Conservation (phyloP, 2,113 vertebrate species). For the Miniopterus natalensis region DNA sequence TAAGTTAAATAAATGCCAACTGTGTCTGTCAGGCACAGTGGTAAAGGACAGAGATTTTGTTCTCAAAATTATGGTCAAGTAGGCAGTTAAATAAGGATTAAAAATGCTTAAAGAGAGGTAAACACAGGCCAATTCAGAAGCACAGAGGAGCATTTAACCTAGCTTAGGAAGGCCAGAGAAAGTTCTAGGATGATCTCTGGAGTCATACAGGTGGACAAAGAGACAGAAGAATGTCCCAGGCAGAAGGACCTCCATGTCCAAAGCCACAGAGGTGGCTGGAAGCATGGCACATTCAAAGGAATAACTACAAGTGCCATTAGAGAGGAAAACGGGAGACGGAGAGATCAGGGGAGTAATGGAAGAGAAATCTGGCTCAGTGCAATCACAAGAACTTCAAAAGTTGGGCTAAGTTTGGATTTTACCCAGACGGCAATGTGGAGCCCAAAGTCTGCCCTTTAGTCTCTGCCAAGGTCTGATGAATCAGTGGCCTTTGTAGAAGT, state of each 20-base stretch:
- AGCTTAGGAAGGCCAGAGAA: background rate
- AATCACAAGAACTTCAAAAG: background rate
- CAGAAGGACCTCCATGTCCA: background rate
- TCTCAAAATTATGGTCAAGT: constrained; percentile 26
- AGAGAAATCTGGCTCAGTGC: background rate
- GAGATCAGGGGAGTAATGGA: background rate
- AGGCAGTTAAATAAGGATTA: background rate
- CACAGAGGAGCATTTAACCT: background rate
- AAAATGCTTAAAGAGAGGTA: background rate
- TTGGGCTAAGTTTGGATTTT: background rate
- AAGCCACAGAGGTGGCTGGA: background rate
- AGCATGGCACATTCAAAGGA: background rate
- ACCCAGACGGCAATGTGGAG: background rate
- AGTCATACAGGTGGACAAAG: background rate
- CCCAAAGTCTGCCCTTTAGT: constrained; percentile 2
- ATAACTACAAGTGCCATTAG: background rate
- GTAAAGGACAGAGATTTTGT: constrained; percentile 7
- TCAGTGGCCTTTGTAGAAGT: background rate
- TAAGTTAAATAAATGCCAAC: constrained; percentile 32
- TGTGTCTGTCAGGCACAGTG: background rate
- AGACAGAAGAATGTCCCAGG: background rate
- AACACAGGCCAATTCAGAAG: background rate
- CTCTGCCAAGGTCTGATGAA: background rate
- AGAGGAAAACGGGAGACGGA: background rate
- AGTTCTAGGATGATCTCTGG: background rate